Percentiles rank a stretch among this genome's conserved stretches.
Evolutionary conservation across 2,797 vertebrate genomes (phyloP).

Genomic region (Gobio occitaniae): DNA sequence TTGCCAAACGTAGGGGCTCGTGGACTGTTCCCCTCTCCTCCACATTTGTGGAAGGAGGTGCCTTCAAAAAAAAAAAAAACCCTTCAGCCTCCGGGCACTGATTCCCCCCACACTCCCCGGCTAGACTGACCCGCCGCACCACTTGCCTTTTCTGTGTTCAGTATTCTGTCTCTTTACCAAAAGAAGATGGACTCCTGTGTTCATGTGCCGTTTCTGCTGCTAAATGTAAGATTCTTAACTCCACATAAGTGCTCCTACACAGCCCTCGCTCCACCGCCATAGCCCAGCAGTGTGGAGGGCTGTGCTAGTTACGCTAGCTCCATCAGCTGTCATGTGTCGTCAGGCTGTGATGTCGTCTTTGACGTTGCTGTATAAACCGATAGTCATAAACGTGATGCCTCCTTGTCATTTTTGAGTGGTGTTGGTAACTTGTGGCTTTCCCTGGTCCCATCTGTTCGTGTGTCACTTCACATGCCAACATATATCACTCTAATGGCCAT

Average conservation of each 20-base stretch:
- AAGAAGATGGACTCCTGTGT: constrained; percentile 33
- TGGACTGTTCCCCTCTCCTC: constrained; percentile 36
- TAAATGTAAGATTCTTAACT: constrained; percentile 43
- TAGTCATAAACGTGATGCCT: constrained; percentile 42
- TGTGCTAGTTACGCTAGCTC: constrained; percentile 44
- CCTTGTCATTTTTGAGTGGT: constrained; percentile 47
- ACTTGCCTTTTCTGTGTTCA: constrained; percentile 50
- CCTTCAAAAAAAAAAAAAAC: constrained; percentile 25
- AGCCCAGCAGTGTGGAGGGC: constrained; percentile 9
- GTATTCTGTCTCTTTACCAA: constrained; percentile 23
- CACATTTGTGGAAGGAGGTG: constrained; percentile 44
- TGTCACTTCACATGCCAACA: constrained; percentile 2
- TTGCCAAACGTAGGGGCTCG: constrained; percentile 42
- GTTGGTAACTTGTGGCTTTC: constrained; percentile 6
- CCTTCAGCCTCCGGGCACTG: not conserved
- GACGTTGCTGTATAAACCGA: constrained; percentile 55
- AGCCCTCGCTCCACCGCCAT: not conserved
- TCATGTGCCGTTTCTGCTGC: constrained; percentile 50
- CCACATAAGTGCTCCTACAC: constrained; percentile 50
- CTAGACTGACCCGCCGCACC: constrained; percentile 26
- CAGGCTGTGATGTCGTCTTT: constrained; percentile 51
- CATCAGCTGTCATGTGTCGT: constrained; percentile 46
- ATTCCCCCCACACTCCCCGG: not conserved
- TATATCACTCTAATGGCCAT: not conserved
- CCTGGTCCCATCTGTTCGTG: constrained; percentile 9